Percentiles rank a stretch among this genome's conserved stretches.
phyloP scores from a whole-genome alignment of 2,888 invertebrate species.

The Eurois occulta region DNA sequence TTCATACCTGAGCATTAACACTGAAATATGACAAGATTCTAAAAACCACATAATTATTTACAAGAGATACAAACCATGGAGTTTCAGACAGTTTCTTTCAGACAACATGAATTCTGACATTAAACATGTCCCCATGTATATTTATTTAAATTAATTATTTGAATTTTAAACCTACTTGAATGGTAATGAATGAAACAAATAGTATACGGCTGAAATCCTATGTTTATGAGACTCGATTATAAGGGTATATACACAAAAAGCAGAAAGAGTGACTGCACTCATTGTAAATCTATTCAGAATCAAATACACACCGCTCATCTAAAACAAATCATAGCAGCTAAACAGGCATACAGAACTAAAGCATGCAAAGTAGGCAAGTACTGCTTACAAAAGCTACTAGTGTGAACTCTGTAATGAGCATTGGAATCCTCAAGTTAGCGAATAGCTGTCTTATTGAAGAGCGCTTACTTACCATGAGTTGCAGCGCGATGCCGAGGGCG shows the following conservation, averaged over 20 bases:
- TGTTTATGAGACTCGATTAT: not conserved
- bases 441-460: not conserved
- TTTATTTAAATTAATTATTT: not conserved
- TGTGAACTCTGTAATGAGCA: not conserved
- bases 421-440: not conserved
- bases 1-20: not conserved
- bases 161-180: not conserved
- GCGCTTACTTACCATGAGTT: slow-evolving; percentile 83
- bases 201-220: not conserved
- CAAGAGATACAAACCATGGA: not conserved
- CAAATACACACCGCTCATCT: not conserved
- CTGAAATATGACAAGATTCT: not conserved
- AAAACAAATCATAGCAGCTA: not conserved
- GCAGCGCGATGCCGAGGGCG: slow-evolving; percentile 80
- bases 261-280: not conserved
- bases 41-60: not conserved
- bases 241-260: not conserved
- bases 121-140: not conserved
- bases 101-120: not conserved
- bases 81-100: not conserved
- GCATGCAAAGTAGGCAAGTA: not conserved
- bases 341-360: not conserved
- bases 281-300: not conserved
- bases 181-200: not conserved
- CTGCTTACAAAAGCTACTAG: not conserved